A percentile compares a stretch with the other conserved stretches of the same genome.
Evolutionary conservation across 2,888 invertebrate species (phyloP).

Genomic region (Achlya flavicornis): DNA sequence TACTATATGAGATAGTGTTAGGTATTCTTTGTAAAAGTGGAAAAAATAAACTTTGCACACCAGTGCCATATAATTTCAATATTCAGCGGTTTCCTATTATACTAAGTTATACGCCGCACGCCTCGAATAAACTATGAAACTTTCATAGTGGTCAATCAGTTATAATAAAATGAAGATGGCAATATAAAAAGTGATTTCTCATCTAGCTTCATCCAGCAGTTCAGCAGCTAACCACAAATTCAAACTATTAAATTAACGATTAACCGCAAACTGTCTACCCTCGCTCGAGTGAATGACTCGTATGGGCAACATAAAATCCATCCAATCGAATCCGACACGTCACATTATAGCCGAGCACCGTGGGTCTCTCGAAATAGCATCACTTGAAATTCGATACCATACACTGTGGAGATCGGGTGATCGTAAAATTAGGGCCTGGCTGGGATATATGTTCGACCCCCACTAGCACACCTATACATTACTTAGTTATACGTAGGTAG

Average conservation of each 20-base stretch:
- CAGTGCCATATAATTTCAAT: no score
- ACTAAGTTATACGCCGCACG: neutral
- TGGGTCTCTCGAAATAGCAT: slow-evolving; percentile 70
- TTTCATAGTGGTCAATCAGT: neutral
- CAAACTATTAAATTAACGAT: slow-evolving; percentile 70
- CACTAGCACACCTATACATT: slow-evolving; percentile 28
- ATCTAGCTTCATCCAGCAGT: slow-evolving; percentile 28
- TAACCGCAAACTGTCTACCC: slow-evolving; percentile 62
- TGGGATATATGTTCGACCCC: slow-evolving; percentile 45
- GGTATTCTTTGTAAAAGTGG: no score
- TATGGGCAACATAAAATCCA: slow-evolving; percentile 73
- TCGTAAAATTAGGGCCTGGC: slow-evolving; percentile 75
- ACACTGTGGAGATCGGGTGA: slow-evolving; percentile 65
- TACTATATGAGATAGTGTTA: no score
- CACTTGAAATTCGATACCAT: slow-evolving; percentile 77
- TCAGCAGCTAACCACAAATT: slow-evolving; percentile 56
- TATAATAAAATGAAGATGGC: slow-evolving; percentile 16
- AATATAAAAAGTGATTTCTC: slow-evolving; percentile 14
- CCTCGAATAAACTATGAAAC: neutral
- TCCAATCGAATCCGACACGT: slow-evolving; percentile 76
- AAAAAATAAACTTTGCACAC: no score
- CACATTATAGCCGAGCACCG: slow-evolving; percentile 59
- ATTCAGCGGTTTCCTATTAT: no score
- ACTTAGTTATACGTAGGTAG: slow-evolving; percentile 18
- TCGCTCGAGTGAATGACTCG: slow-evolving; percentile 58